phyloP scores from a whole-genome alignment of 2,797 vertebrate species.

The Tolypeutes matacus region DNA sequence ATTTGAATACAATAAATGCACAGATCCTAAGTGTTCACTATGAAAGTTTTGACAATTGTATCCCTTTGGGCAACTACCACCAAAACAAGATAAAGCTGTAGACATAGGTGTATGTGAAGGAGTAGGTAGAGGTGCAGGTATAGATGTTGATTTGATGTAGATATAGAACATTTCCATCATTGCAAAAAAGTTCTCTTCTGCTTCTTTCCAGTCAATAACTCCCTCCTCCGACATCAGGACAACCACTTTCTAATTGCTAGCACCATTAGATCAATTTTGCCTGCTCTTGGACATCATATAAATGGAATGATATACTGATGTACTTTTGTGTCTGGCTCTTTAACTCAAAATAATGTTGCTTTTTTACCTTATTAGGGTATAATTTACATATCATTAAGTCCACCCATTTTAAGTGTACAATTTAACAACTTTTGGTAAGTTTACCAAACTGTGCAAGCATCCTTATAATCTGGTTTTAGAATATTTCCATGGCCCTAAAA shows the following conservation, averaged over 20 bases:
- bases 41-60: background rate
- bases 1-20: constrained; percentile 18
- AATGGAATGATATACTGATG: background rate
- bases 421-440: constrained; percentile 21
- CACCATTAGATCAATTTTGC: background rate
- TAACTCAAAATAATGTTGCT: background rate
- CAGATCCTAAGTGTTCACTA: background rate
- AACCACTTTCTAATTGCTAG: background rate
- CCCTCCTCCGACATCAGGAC: background rate
- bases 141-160: too few relatives aligned
- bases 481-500: background rate
- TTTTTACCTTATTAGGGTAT: too few relatives aligned
- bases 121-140: too few relatives aligned
- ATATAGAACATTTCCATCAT: background rate
- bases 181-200: background rate
- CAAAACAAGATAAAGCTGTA: background rate
- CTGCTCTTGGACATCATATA: background rate
- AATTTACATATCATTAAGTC: background rate
- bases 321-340: background rate
- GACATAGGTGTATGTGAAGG: background rate
- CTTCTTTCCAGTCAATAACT: background rate
- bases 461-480: background rate
- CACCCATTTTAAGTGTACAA: background rate
- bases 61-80: background rate
- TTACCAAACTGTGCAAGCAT: background rate